Conservation (phyloP, 1,140 invertebrate genomes). For the Trichoplusia ni region DNA sequence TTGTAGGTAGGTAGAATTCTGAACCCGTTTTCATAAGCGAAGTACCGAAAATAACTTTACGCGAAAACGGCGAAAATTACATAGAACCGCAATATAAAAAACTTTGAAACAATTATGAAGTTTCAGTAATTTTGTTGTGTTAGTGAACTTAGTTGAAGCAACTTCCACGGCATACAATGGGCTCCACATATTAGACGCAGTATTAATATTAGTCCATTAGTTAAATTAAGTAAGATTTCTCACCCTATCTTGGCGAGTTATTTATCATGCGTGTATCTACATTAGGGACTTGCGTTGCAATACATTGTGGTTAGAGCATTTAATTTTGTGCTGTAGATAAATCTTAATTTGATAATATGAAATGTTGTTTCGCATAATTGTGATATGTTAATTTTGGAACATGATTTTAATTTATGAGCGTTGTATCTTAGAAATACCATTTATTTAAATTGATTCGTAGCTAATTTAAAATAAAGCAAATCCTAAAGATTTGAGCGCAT, state of each 20-base stretch:
- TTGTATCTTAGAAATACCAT: not conserved
- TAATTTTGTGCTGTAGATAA: slow-evolving; percentile 67
- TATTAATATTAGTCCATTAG: slow-evolving; percentile 72
- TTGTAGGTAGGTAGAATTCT: not conserved
- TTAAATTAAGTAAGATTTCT: slow-evolving; percentile 77
- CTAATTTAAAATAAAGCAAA: no score
- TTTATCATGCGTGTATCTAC: slow-evolving; percentile 69
- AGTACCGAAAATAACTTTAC: not conserved
- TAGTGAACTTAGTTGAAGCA: slow-evolving; percentile 32
- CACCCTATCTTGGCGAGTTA: slow-evolving; percentile 64
- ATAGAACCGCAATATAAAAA: slow-evolving; percentile 34
- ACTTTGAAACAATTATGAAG: slow-evolving; percentile 38
- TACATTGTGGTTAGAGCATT: slow-evolving; percentile 71
- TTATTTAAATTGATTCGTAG: no score
- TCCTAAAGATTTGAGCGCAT: no score
- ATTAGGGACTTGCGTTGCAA: slow-evolving; percentile 44
- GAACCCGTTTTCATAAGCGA: not conserved
- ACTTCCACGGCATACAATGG: slow-evolving; percentile 33
- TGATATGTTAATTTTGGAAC: not conserved
- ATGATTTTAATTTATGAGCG: not conserved
- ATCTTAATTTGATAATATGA: slow-evolving; percentile 69
- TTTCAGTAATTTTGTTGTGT: slow-evolving; percentile 38
- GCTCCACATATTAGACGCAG: slow-evolving; percentile 40
- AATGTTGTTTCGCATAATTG: slow-evolving; percentile 31
- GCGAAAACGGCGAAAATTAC: slow-evolving; percentile 9